These are phyloP conservation scores for Ellobium chinense DNA, from an alignment of 2,888 invertebrate genomes.

Conservation along the genomic window DNA sequence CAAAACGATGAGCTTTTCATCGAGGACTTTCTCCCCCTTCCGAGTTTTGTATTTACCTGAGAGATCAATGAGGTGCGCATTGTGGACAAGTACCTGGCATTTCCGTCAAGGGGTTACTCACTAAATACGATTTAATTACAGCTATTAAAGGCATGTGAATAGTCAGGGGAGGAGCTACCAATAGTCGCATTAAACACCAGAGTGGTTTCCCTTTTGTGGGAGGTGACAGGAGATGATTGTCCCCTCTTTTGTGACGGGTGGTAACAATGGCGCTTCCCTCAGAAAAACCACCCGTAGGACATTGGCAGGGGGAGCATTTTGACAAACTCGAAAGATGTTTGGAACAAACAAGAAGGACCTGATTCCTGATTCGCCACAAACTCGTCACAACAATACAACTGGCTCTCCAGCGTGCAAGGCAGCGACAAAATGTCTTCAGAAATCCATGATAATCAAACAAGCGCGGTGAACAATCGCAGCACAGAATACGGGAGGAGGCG, in stretches of 20 bases:
- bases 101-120: background rate
- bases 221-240: background rate
- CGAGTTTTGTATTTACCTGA: background rate
- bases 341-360: conserved; percentile 12
- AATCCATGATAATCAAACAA: background rate
- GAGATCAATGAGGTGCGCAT: background rate
- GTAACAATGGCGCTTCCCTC: background rate
- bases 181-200: background rate
- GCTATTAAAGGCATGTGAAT: conserved; percentile 1
- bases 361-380: background rate
- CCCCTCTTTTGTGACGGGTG: background rate
- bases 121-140: conserved; percentile 21
- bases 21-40: background rate
- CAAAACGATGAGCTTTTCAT: no score
- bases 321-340: conserved; percentile 30
- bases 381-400: background rate
- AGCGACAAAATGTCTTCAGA: background rate
- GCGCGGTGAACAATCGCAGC: background rate
- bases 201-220: background rate
- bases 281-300: background rate
- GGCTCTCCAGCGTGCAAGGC: background rate
- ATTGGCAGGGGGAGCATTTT: background rate
- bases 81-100: background rate
- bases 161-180: background rate
- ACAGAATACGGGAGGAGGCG: conserved; percentile 1